phyloP scores from a whole-genome alignment of 1,140 invertebrate genomes.

The Telenomus remus region DNA sequence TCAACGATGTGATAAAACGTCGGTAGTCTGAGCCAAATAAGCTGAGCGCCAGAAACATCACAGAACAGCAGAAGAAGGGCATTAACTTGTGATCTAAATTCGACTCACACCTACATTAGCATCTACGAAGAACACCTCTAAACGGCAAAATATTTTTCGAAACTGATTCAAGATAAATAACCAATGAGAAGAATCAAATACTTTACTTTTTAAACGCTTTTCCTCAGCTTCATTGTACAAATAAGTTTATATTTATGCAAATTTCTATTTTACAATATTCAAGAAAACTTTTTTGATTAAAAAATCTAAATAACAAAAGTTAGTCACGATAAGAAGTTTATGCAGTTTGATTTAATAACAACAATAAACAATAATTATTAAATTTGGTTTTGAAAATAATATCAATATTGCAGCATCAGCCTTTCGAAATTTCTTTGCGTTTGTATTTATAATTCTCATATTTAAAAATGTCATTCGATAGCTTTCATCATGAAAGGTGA shows the following conservation, averaged over 20 bases:
- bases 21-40: slow-evolving; percentile 40
- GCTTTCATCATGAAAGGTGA: slow-evolving; percentile 50
- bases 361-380: too few species aligned
- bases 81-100: slow-evolving; percentile 54
- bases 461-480: slow-evolving; percentile 62
- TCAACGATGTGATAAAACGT: slow-evolving; percentile 50
- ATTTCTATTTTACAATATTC: too few species aligned
- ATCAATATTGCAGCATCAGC: too few species aligned
- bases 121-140: too few species aligned
- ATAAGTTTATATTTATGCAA: too few species aligned
- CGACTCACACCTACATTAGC: slow-evolving; percentile 21
- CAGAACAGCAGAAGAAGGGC: slow-evolving; percentile 46
- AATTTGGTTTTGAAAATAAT: too few species aligned
- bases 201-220: too few species aligned
- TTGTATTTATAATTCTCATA: slow-evolving; percentile 1
- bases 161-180: background rate
- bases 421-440: background rate
- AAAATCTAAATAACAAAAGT: too few species aligned
- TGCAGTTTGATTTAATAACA: too few species aligned
- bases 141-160: background rate
- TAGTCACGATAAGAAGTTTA: too few species aligned
- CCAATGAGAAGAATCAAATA: background rate
- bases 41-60: slow-evolving; percentile 39
- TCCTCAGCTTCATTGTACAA: too few species aligned
- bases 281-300: too few species aligned